phyloP scores from a whole-genome alignment of 2,113 vertebrate genomes.

The Notiomystis cincta region DNA sequence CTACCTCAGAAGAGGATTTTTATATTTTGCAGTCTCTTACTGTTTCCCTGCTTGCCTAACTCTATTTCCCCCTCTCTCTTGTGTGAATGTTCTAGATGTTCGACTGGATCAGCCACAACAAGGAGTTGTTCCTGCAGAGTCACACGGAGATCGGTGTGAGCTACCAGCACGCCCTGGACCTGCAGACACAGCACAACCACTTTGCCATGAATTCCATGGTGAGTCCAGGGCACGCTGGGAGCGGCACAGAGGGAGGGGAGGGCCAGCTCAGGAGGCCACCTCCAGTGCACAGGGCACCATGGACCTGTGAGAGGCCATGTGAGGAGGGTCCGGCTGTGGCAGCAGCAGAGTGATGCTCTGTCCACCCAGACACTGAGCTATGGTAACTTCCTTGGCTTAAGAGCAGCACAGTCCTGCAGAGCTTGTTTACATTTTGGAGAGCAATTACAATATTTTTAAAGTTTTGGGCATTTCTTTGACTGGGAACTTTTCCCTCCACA shows the following conservation, averaged over 20 bases:
- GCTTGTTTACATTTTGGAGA: neutral
- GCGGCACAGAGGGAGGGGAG: fast-evolving
- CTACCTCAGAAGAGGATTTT: neutral
- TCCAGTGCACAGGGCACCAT: neutral
- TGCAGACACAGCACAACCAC: slow-evolving; percentile 98
- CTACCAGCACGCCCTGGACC: slow-evolving; percentile 94
- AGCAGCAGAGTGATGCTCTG: neutral
- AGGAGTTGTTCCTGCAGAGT: slow-evolving; percentile 94
- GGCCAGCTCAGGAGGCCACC: neutral
- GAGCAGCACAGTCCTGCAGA: neutral
- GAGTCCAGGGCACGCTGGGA: neutral
- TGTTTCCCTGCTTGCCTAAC: neutral
- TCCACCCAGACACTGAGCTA: neutral
- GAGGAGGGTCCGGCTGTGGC: neutral
- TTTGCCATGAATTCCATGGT: slow-evolving; percentile 99
- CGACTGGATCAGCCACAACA: slow-evolving; percentile 99
- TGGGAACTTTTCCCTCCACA: neutral
- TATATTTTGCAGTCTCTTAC: neutral
- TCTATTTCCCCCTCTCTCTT: neutral
- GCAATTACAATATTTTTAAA: neutral
- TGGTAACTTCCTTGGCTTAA: neutral
- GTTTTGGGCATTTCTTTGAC: neutral
- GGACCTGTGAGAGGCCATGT: neutral
- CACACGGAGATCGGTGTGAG: slow-evolving; percentile 95
- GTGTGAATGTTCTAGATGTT: slow-evolving; percentile 84